Percentiles rank a stretch among this genome's conserved stretches.
phyloP scores from a whole-genome alignment of 2,888 invertebrate genomes.

The Bellardia bayeri region DNA sequence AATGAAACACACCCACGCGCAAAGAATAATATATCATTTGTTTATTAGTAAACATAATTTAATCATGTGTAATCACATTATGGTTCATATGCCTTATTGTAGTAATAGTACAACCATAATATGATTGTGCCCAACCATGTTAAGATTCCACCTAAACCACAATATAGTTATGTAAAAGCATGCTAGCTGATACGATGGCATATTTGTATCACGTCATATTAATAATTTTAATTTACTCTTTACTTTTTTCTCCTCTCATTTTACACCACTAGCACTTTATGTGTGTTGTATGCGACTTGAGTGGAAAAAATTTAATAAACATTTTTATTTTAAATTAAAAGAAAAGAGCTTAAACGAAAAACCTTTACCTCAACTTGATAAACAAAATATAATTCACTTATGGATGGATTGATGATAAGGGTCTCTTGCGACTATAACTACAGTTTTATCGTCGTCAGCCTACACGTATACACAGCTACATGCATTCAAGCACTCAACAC shows the following conservation, averaged over 20 bases:
- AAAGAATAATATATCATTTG: too few species aligned
- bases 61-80: too few species aligned
- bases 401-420: constrained; percentile 52
- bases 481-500: background rate
- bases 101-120: too few species aligned
- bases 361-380: constrained; percentile 43
- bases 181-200: too few species aligned
- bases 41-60: too few species aligned
- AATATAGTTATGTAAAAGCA: too few species aligned
- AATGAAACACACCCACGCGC: too few species aligned
- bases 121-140: too few species aligned
- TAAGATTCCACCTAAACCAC: too few species aligned
- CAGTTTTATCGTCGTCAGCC: background rate
- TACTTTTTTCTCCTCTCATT: background rate
- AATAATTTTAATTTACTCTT: background rate
- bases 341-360: constrained; percentile 53
- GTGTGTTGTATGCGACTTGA: background rate
- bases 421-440: constrained; percentile 23
- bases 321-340: constrained; percentile 47
- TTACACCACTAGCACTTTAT: background rate
- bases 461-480: background rate
- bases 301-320: too few species aligned
- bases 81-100: too few species aligned
- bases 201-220: background rate
- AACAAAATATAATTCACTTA: constrained; percentile 59